These are phyloP conservation scores for Eciton burchellii DNA, from an alignment of 1,140 invertebrate species.

Conservation along the genomic window DNA sequence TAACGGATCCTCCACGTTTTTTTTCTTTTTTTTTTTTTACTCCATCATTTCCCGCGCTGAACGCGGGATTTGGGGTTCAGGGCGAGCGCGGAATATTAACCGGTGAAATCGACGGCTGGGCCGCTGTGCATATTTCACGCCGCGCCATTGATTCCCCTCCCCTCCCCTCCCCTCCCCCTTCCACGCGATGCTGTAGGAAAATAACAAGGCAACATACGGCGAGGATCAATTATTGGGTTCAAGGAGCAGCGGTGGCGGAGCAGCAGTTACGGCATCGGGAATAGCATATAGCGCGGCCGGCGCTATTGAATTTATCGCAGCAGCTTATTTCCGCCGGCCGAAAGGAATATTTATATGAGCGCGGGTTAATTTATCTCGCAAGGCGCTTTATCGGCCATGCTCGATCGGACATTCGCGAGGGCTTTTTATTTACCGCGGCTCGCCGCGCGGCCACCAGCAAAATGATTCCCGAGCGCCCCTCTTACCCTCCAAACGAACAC, in stretches of 20 bases:
- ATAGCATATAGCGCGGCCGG: not conserved
- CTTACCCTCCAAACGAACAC: not conserved
- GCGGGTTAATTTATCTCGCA: slow-evolving; percentile 55
- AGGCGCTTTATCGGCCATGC: slow-evolving; percentile 48
- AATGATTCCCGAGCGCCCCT: slow-evolving; percentile 38
- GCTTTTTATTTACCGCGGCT: slow-evolving; percentile 30
- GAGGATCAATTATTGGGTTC: slow-evolving; percentile 59
- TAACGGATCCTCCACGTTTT: slow-evolving; percentile 2
- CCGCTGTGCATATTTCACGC: slow-evolving; percentile 39
- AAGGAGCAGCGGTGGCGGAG: slow-evolving; percentile 21
- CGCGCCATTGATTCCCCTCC: slow-evolving; percentile 18
- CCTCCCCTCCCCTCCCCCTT: too few relatives aligned
- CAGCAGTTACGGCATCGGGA: slow-evolving; percentile 24
- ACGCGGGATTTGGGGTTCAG: slow-evolving; percentile 42
- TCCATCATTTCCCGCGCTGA: slow-evolving; percentile 17
- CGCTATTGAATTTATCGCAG: slow-evolving; percentile 59
- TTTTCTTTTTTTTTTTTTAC: too few relatives aligned
- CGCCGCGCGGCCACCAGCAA: slow-evolving; percentile 20
- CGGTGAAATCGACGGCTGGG: slow-evolving; percentile 33
- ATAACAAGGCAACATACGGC: slow-evolving; percentile 57
- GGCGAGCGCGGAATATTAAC: slow-evolving; percentile 42
- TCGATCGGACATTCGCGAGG: slow-evolving; percentile 51
- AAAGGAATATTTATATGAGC: slow-evolving; percentile 59
- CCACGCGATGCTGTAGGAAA: slow-evolving; percentile 23
- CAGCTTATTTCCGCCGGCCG: slow-evolving; percentile 59